Percentiles rank a stretch among this genome's conserved stretches.
Conservation (phyloP, 2,888 invertebrate genomes). For the Eupithecia subfuscata region DNA sequence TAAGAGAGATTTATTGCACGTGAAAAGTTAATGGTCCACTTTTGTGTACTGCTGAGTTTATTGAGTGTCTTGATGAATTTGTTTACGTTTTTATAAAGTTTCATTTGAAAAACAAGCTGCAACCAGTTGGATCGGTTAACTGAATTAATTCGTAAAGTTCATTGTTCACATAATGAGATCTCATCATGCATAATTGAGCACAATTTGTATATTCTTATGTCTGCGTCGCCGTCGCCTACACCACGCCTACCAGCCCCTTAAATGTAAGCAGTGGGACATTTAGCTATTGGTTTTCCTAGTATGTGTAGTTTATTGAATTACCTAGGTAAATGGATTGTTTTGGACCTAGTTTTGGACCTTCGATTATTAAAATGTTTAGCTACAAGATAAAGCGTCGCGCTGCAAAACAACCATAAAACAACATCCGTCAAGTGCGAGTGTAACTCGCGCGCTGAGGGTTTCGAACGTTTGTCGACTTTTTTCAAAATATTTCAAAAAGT, state of each 20-base stretch:
- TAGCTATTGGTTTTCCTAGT: neutral
- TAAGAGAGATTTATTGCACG: slow-evolving; percentile 14
- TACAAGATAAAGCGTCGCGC: no score
- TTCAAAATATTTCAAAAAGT: no score
- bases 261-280: slow-evolving; percentile 10
- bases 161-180: slow-evolving; percentile 57
- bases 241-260: slow-evolving; percentile 54
- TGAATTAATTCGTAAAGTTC: slow-evolving; percentile 52
- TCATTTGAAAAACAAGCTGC: slow-evolving; percentile 6
- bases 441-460: no score
- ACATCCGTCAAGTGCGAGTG: no score
- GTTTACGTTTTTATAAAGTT: neutral
- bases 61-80: neutral
- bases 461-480: no score
- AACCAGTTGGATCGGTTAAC: slow-evolving; percentile 16
- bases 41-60: neutral
- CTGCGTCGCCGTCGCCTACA: slow-evolving; percentile 64
- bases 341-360: no score
- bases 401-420: no score
- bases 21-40: slow-evolving; percentile 14
- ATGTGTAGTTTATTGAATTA: neutral
- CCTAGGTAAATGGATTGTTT: no score
- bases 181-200: slow-evolving; percentile 55
- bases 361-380: no score
- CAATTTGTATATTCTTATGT: slow-evolving; percentile 54